Percentiles rank a stretch among this genome's conserved stretches.
These are phyloP conservation scores for Coremacera marginata DNA, from an alignment of 2,888 invertebrate species.

Conservation along the genomic window DNA sequence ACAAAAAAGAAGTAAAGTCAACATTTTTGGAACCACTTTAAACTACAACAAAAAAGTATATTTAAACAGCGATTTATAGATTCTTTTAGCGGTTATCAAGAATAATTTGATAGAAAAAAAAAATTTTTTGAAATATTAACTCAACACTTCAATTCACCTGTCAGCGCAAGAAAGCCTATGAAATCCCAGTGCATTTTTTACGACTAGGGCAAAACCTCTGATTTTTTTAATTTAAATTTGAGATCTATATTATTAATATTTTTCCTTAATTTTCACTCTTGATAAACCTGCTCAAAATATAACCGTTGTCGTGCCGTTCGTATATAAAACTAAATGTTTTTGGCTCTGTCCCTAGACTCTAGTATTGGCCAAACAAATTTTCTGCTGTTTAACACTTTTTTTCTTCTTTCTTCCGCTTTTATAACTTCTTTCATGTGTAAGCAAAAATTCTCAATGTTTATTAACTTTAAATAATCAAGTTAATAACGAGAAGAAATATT, in stretches of 20 bases:
- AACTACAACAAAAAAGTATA: no score
- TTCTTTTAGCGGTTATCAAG: no score
- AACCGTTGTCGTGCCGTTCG: not conserved
- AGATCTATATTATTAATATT: no score
- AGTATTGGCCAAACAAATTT: not conserved
- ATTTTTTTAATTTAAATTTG: no score
- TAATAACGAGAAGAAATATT: not conserved
- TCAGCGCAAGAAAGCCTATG: not conserved
- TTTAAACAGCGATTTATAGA: no score
- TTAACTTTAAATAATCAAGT: not conserved
- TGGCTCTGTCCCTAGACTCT: not conserved
- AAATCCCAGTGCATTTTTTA: conserved; percentile 9
- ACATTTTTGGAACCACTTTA: no score
- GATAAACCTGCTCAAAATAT: not conserved
- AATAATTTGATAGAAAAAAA: no score
- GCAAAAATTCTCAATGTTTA: conserved; percentile 5
- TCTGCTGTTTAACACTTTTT: conserved; percentile 5
- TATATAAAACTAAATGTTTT: conserved; percentile 2
- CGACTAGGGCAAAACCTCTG: no score
- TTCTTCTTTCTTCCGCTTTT: not conserved
- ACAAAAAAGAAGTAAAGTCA: no score
- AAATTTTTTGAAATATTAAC: no score
- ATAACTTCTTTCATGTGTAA: not conserved
- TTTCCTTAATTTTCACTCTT: not conserved
- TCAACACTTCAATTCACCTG: conserved; percentile 9